Base-by-base conservation (phyloP, 1,140 invertebrate species). In the Drosophila sucinea region DNA sequence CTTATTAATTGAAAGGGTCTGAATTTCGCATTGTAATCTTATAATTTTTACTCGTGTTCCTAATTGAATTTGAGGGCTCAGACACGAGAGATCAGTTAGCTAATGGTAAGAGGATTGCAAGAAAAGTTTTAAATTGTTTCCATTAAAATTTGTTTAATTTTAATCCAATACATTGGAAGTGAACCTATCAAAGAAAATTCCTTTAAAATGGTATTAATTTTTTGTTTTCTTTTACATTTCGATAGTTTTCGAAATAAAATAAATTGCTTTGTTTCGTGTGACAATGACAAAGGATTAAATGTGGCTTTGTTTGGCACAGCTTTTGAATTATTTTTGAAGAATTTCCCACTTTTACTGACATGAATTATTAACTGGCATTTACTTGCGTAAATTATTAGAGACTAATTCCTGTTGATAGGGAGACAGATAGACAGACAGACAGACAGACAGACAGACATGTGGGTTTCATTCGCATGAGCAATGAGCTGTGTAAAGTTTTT, bases 401-500 rank as follows among this genome's bases (percentile, higher is more conserved):
- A 10, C 44, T 4, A 27, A 51, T 51, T 51, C 44, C 8, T 10
- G 23, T 51, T 76, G 83, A 86, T 73, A 86, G 82, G 79, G 79
- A 86, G 71, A 75, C 76, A 78, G 75, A 44, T 35, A 35, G 5
- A 7, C 5, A 35, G 5, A 4, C 8, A 35, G 8, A 7, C 5
- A 35, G 5, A 4, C 8, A 35, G 8, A 11, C 11, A 38, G 2
- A 11, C 11, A 38, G 8, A 11, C 63, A 47, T 51, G 60, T 60
- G 41, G 63, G 35, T 63, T 33, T 67, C 69, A 65, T 70, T 66
- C 66, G 76, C 72, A 80, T 83, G 80, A 77, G 84, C 84, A 87
- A 87, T 87, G 83, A 77, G 73, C 72, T 87, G 80, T 77, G 70
- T 73, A 87, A 87, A 89, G 60, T 87, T 87, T 87, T 87, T 87